phyloP scores from a whole-genome alignment of 1,140 invertebrate species.

The Caenorhabditis latens region DNA sequence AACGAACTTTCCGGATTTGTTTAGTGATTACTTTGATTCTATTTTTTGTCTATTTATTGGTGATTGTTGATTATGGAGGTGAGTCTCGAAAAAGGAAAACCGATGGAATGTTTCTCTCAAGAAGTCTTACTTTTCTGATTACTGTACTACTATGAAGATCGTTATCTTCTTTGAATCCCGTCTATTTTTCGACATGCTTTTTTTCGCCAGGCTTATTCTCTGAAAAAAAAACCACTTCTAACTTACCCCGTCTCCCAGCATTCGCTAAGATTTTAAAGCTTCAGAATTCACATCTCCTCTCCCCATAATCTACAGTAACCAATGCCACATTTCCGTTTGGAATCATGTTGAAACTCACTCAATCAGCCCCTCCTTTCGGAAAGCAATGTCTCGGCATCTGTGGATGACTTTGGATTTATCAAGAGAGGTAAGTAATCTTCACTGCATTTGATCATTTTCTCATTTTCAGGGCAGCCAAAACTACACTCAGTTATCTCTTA shows the following conservation, averaged over 20 bases:
- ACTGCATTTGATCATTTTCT: no score
- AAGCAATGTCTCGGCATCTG: neutral
- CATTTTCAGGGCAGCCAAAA: constrained; percentile 33
- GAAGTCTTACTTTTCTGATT: no score
- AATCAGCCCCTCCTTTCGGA: neutral
- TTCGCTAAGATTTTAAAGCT: no score
- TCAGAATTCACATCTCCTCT: neutral
- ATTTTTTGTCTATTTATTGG: neutral
- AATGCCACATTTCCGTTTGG: neutral
- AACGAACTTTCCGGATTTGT: neutral
- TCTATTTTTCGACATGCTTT: no score
- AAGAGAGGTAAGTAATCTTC: neutral
- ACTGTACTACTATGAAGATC: no score
- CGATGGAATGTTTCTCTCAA: no score
- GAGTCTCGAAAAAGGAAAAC: no score
- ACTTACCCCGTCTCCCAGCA: no score
- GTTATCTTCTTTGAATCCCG: no score
- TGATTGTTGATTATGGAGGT: neutral
- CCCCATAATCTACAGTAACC: neutral
- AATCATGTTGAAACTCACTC: neutral
- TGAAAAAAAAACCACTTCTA: no score
- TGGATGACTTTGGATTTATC: constrained; percentile 23
- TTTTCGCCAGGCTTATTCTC: no score
- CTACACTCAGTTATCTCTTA: neutral
- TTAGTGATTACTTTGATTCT: neutral